Evolutionary conservation across 2,113 vertebrate genomes (phyloP), one percentile per base, ranked within the genome.

Genomic region (Myrmophylax atrothorax): DNA sequence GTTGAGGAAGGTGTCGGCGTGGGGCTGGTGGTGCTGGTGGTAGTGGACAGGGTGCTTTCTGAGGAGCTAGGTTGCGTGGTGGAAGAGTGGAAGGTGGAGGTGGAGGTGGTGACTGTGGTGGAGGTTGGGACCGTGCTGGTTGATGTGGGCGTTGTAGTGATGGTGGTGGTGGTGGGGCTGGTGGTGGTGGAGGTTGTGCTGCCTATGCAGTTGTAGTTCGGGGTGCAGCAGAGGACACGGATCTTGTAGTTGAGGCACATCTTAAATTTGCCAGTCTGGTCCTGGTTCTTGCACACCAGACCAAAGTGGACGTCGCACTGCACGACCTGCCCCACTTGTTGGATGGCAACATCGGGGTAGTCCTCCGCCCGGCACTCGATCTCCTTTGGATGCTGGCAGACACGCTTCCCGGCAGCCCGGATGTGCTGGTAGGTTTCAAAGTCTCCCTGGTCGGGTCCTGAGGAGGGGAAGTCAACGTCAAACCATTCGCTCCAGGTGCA

Each of bases 361-460:
- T 42, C 69, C 90, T 97, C 84, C 0, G 97, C 97, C 4, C 49
- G 92, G 78, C 98, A 98, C 79, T 97, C 62, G 74, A 98, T 96
- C 42, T 92, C 14, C 37, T 72, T 91, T 1, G 96, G 97, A 1
- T 19, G 76, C 5, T 1, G 50, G n/a, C 98, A 98, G 66, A 98
- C 10, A 2, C 8, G 40, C 55, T 89, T 93, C 5, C 97, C 97
- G 1, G 44, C 84, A 12, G 84, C 91, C 7, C 66, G 12, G 72
- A 98, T 97, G 77, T 97, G 96, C 42, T 81, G 69, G n/a, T 97
- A 97, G 24, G 97, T 98, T 56, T 98, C 97, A 12, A 46, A 12
- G 49, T 98, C 97, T 38, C 97, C 97, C 14, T 97, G 76, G 35
- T 78, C 7, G 87, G 87, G 75, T 14, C 92, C 97, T 0, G 95